These are phyloP conservation scores for Antheraea yamamai DNA, from an alignment of 2,888 invertebrate species.

Conservation along the genomic window DNA sequence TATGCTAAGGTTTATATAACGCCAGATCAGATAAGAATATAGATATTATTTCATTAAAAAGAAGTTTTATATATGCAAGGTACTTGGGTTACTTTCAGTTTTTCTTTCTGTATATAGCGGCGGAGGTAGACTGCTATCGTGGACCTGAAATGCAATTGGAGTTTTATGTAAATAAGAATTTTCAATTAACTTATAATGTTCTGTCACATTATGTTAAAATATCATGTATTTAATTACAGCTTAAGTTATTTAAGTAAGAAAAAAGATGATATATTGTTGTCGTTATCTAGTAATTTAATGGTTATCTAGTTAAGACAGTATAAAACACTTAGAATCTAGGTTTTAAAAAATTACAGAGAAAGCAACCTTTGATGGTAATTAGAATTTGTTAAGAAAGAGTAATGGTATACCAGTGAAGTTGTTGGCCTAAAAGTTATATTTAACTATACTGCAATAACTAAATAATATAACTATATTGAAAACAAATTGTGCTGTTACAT, in stretches of 20 bases:
- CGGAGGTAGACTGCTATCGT: slow-evolving; percentile 69
- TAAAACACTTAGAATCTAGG: no score
- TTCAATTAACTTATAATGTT: background rate
- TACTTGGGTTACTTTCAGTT: slow-evolving; percentile 43
- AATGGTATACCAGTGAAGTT: background rate
- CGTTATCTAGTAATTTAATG: background rate
- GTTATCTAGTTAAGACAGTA: no score
- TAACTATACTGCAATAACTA: no score
- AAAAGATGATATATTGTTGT: background rate
- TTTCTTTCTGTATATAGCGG: slow-evolving; percentile 64
- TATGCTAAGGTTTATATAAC: background rate
- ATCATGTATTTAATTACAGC: background rate
- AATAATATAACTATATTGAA: no score
- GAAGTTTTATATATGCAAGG: slow-evolving; percentile 46
- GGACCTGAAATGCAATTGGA: slow-evolving; percentile 50
- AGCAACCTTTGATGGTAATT: background rate
- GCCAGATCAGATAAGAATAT: no score
- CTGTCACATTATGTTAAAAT: background rate
- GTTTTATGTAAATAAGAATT: background rate
- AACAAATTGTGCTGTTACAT: no score
- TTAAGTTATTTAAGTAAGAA: background rate
- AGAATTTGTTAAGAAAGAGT: background rate
- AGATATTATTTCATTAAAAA: background rate
- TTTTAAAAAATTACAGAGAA: no score
- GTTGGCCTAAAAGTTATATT: no score